Conservation (phyloP, 2,888 invertebrate genomes). For the Dynastes tityus region DNA sequence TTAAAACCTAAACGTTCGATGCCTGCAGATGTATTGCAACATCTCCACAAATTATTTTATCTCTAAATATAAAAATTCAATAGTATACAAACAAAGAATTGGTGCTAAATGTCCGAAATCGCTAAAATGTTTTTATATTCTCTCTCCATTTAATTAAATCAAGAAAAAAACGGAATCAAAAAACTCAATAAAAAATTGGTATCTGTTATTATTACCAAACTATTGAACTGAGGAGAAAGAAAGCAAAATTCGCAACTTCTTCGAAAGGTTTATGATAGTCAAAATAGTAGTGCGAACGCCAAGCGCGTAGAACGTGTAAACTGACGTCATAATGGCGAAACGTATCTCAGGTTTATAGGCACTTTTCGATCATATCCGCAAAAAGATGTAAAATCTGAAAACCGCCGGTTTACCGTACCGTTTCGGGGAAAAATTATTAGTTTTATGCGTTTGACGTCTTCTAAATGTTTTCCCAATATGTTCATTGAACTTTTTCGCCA, state of each 20-base stretch:
- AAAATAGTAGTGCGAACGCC: slow-evolving; percentile 56
- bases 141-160: too few species aligned
- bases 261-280: slow-evolving; percentile 54
- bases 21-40: too few species aligned
- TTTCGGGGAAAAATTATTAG: slow-evolving; percentile 57
- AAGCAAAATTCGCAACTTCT: slow-evolving; percentile 24
- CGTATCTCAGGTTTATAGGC: slow-evolving; percentile 59
- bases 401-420: slow-evolving; percentile 45
- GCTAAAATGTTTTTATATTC: too few species aligned
- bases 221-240: neutral
- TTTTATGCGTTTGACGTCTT: slow-evolving; percentile 52
- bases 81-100: too few species aligned
- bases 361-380: slow-evolving; percentile 58
- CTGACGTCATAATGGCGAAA: slow-evolving; percentile 58
- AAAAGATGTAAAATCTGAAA: slow-evolving; percentile 58
- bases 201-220: neutral
- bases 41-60: too few species aligned
- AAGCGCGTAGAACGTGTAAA: slow-evolving; percentile 57
- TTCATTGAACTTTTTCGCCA: slow-evolving; percentile 4
- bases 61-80: too few species aligned
- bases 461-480: neutral
- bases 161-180: too few species aligned
- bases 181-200: neutral
- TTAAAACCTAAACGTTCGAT: too few species aligned
- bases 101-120: too few species aligned